phyloP scores from a whole-genome alignment of 2,888 invertebrate genomes.

The Erebia palarica region DNA sequence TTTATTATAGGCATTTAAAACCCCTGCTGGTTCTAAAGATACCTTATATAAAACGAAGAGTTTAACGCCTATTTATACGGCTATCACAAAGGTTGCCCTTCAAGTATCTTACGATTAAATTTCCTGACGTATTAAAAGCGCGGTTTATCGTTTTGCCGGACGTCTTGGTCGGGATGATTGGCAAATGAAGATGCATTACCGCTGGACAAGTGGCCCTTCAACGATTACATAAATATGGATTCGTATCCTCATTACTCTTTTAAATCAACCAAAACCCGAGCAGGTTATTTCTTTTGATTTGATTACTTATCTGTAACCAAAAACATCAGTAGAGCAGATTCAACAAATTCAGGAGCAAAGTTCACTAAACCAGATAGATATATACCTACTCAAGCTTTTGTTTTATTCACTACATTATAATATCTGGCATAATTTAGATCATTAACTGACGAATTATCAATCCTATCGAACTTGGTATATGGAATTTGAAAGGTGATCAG shows the following conservation, averaged over 20 bases:
- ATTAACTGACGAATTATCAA: too few species aligned
- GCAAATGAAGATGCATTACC: slow-evolving; percentile 34
- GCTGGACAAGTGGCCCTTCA: slow-evolving; percentile 5
- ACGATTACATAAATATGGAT: not conserved
- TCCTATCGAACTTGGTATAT: too few species aligned
- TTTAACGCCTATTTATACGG: slow-evolving; percentile 13
- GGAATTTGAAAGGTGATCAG: too few species aligned
- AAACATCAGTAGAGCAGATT: too few species aligned
- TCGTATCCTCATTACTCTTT: not conserved
- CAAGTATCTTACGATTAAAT: slow-evolving; percentile 34
- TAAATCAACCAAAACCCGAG: not conserved
- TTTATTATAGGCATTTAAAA: not conserved
- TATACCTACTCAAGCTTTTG: too few species aligned
- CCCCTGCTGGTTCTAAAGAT: not conserved
- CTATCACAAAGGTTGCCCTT: slow-evolving; percentile 23
- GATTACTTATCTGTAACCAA: too few species aligned
- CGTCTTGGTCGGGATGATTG: slow-evolving; percentile 24
- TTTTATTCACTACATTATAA: too few species aligned
- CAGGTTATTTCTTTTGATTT: too few species aligned
- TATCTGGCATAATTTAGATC: too few species aligned
- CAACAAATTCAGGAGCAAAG: too few species aligned
- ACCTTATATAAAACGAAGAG: not conserved
- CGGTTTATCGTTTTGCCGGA: slow-evolving; percentile 31
- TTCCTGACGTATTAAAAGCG: slow-evolving; percentile 37
- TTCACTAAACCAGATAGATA: too few species aligned